Base-by-base conservation (phyloP, 2,888 invertebrate species). In the Seira ritae region DNA sequence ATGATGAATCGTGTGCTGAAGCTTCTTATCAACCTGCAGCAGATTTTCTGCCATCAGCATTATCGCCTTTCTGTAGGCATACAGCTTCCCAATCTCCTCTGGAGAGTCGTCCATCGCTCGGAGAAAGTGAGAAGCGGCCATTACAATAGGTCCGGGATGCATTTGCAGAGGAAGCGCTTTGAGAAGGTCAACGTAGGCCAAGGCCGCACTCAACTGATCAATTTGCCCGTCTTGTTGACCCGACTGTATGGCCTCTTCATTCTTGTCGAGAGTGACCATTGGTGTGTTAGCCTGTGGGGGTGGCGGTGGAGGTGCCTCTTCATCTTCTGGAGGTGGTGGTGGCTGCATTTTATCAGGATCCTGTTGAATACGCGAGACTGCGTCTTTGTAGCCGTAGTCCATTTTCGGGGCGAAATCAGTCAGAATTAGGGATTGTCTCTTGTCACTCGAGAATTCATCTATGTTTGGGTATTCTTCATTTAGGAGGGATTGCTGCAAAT, bases 121-220 rank as follows among this genome's bases (percentile, higher is more conserved):
- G 17, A 87, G 85, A 55, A 87, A 86, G 65, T 87, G 86, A 0
- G 86, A 86, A 1, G 86, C 84, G 0, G 87, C 86, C 87, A 87
- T 87, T 2, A 85, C 86, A 42, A 86, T 73, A 0, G 87, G 87
- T 0, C 87, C 87, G 0, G 81, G 82, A 46, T 86, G 87, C 66
- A 86, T 77, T 1, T 37, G 66, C 0, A 82, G 19, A 0, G 87
- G 87, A n/a, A 87, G 80, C 0, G 87, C 86, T 60, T 85, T 86
- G 1, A 87, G 37, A 3, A 87, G 70, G 75, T 87, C 87, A n/a
- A 87, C 78, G 55, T 86, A 87, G 8, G 86, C 78, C 10, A 86
- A 65, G 8, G 87, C 87, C 4, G 86, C 85, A 55, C 81, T 84
- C 1, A 87, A 70, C 62, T 85, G 80, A 1, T 75, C 81, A 55